These are phyloP conservation scores for Hypanus sabinus DNA, from an alignment of 2,113 vertebrate genomes.

Conservation along the genomic window DNA sequence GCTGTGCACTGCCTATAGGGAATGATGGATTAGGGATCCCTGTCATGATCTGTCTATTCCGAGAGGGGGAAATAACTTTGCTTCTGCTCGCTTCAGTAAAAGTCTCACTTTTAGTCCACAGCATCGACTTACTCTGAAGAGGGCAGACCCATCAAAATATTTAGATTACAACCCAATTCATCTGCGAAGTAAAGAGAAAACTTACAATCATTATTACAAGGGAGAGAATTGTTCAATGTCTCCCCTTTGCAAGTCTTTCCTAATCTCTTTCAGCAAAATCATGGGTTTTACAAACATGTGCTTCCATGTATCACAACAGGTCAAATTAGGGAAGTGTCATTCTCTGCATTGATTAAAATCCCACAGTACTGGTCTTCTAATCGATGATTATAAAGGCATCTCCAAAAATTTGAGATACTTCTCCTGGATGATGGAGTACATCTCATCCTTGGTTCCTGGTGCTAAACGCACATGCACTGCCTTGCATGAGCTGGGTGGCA, in stretches of 20 bases:
- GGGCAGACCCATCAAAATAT: conserved; percentile 11
- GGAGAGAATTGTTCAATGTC: background rate
- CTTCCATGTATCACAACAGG: background rate
- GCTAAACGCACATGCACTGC: no score
- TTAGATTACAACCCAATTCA: conserved; percentile 12
- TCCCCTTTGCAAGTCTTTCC: background rate
- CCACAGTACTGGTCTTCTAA: background rate
- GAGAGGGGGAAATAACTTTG: background rate
- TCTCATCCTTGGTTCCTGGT: no score
- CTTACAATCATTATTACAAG: background rate
- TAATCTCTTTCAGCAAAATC: background rate
- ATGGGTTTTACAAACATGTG: background rate
- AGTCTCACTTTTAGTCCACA: background rate
- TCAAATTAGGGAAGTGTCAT: background rate
- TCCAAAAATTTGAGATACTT: background rate
- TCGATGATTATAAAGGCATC: background rate
- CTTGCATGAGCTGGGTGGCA: no score
- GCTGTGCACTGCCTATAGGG: conserved; percentile 40
- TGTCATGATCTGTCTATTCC: conserved; percentile 31
- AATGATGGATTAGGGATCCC: conserved; percentile 47
- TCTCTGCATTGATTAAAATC: background rate
- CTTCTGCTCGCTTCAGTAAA: background rate
- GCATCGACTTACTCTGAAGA: conserved; percentile 19
- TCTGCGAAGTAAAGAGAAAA: conserved; percentile 2
- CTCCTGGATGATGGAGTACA: background rate